Evolutionary conservation across 2,888 invertebrate species (phyloP), one percentile per base, ranked within the genome.

Genomic region (Belgica antarctica): DNA sequence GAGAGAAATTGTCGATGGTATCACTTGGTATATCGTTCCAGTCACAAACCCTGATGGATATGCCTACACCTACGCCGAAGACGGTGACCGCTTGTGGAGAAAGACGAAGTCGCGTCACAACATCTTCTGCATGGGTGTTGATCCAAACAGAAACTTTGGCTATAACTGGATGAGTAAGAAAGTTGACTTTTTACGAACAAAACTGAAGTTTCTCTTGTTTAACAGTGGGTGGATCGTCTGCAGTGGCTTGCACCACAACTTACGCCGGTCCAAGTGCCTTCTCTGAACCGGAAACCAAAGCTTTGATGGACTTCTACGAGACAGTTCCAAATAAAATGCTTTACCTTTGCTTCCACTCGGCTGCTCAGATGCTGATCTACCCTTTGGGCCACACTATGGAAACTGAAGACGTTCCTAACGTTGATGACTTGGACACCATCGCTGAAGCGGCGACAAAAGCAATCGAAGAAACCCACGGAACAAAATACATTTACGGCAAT

Each of bases 1-100:
- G 0, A 81, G 84, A 24, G 76, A 78, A 8, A 77, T 90, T 74
- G 86, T 88, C 1, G 85, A 88, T 72, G 81, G 81, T 70, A 86
- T 87, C 73, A 87, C 90, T 74, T 91, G 89, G 89, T 87, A 89
- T 75, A 82, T 91, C 72, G 82, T 91, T 71, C 90, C 90, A 0
- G 84, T 87, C 0, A 79, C 83, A 1, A 90, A 90, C 77, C 89
- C 89, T 31, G 90, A 90, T 79, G 90, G 90, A n/a, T 22, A 90
- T 28, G 66, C 57, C 1, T 70, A 36, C n/a, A 12, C 24, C 22
- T 70, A 70, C 34, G 17, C 61, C 25, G 27, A 57, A 22, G 15
- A 52, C 15, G 72, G 86, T 86, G 79, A 84, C 59, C 83, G 89
- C 31, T 75, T 86, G 74, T 89, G 89, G 89, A 78, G 85, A 17